These are phyloP conservation scores for Hyphantria cunea DNA, from an alignment of 1,140 invertebrate species.

Conservation along the genomic window DNA sequence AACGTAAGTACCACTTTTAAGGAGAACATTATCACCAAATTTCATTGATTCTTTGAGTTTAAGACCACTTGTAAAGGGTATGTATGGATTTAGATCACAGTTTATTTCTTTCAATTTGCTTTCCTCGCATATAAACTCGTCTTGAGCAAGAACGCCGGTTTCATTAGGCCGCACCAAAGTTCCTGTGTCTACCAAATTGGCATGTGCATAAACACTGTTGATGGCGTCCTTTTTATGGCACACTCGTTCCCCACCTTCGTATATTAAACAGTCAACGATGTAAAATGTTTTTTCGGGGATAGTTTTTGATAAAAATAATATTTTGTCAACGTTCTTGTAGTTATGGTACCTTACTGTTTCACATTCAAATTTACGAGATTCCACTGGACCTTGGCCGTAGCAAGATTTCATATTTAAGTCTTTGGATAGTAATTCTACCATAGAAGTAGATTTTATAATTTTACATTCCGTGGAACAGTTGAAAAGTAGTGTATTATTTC, in stretches of 20 bases:
- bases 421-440: constrained; percentile 50
- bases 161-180: constrained; percentile 55
- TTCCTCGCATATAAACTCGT: constrained; percentile 70
- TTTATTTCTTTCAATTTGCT: constrained; percentile 39
- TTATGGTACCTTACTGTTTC: constrained; percentile 54
- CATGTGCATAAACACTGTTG: constrained; percentile 40
- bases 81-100: constrained; percentile 57
- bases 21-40: constrained; percentile 43
- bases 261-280: constrained; percentile 65
- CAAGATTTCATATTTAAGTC: constrained; percentile 46
- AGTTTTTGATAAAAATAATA: constrained; percentile 56
- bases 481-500: constrained; percentile 45
- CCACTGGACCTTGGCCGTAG: constrained; percentile 25
- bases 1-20: constrained; percentile 48
- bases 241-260: constrained; percentile 53
- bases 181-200: constrained; percentile 54
- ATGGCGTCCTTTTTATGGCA: constrained; percentile 58
- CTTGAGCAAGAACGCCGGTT: constrained; percentile 55
- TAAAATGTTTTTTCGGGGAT: constrained; percentile 60
- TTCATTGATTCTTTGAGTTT: constrained; percentile 42
- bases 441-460: constrained; percentile 43
- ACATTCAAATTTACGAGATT: constrained; percentile 43
- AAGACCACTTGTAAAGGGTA: constrained; percentile 47
- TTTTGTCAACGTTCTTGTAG: constrained; percentile 63
- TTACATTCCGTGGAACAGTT: constrained; percentile 52